Evolutionary conservation across 2,113 vertebrate genomes (phyloP), one percentile per base, ranked within the genome.

Genomic region (Polyodon spathula): DNA sequence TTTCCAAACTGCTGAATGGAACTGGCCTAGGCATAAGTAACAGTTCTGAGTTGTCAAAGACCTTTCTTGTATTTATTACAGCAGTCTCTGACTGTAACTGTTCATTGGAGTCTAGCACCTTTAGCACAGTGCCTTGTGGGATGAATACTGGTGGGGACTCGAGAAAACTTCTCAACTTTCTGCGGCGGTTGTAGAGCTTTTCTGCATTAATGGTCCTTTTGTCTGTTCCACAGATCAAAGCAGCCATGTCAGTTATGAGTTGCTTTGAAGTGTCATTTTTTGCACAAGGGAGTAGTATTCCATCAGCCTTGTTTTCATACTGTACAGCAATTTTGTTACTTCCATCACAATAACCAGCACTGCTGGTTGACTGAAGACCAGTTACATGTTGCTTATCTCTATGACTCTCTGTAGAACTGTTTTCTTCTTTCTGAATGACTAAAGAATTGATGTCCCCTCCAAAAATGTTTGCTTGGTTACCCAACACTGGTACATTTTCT

Each of bases 61-160:
- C 59, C 3, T 71, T 61, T 0, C 63, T 39, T 0, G 61, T 38
- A 0, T 48, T 66, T 48, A 78, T 61, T 37, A 63, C 40, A 42
- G 75, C 67, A 0, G 7, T 59, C 57, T 66, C 38, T 80, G 69
- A 11, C 14, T 66, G 15, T 54, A 62, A 40, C n/a, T 68, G 59
- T 40, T 43, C 59, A 43, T 75, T 71, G 43, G 76, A 67, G 40
- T 79, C 84, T 10, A 88, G 65, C 6, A 88, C 85, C 62, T 79
- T 81, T 60, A 87, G 51, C 64, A 87, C 76, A 6, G 85, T 79
- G 40, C 86, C 87, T 73, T 80, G 80, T 8, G 89, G 84, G 66
- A 88, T 86, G 68, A 88, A 74, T 9, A 84, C 65, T 2, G 86
- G 86, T 6, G 80, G 44, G 15, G 79, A 69, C 40, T 72, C 70